Evolutionary conservation across 2,888 invertebrate species (phyloP).

Genomic region (Lithophane ornitopus): DNA sequence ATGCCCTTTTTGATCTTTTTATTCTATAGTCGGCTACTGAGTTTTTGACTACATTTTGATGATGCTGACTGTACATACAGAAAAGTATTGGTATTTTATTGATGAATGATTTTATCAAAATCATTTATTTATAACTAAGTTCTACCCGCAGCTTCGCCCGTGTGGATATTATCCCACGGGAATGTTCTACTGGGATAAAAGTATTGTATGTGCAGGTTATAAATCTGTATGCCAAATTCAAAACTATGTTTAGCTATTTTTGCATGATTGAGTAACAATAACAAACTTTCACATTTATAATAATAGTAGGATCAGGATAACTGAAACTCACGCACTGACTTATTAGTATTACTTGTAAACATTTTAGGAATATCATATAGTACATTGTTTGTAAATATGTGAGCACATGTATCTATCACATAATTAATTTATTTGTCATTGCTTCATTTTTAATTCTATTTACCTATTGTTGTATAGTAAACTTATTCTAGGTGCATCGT

Average conservation of each 20-base stretch:
- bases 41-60: not conserved
- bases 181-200: not conserved
- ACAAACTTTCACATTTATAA: not conserved
- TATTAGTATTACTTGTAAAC: no score
- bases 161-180: not conserved
- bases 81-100: not conserved
- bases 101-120: not conserved
- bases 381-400: no score
- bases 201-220: not conserved
- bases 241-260: not conserved
- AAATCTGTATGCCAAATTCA: not conserved
- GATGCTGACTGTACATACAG: not conserved
- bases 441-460: no score
- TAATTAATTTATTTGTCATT: no score
- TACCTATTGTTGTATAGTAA: no score
- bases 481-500: no score
- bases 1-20: no score
- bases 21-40: no score
- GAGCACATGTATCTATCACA: no score
- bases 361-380: no score
- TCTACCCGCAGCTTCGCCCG: no score
- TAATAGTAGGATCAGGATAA: not conserved
- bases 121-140: not conserved
- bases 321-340: no score
- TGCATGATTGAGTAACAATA: not conserved